Conservation (phyloP, 2,888 invertebrate genomes). For the Eilema sororculum region DNA sequence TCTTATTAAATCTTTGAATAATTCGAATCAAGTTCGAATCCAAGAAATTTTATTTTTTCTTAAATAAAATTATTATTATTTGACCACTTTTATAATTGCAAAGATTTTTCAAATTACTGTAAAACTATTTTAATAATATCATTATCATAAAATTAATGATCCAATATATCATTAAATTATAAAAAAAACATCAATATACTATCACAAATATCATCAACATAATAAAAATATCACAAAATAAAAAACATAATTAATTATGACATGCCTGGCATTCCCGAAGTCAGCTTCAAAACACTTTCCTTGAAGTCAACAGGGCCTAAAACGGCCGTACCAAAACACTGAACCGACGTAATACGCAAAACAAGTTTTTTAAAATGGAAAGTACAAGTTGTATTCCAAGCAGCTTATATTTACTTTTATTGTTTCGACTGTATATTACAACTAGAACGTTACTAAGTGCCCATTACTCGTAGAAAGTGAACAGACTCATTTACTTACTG, state of each 20-base stretch:
- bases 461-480: constrained; percentile 71
- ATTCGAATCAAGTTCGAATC: too few relatives aligned
- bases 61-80: too few relatives aligned
- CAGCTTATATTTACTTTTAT: constrained; percentile 60
- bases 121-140: not conserved
- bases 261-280: not conserved
- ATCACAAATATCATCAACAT: not conserved
- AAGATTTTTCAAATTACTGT: not conserved
- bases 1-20: too few relatives aligned
- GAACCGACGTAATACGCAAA: constrained; percentile 17
- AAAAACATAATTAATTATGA: not conserved
- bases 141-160: not conserved
- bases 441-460: constrained; percentile 74
- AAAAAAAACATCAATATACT: not conserved
- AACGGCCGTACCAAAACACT: constrained; percentile 5
- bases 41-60: too few relatives aligned
- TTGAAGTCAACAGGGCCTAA: not conserved
- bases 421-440: constrained; percentile 60
- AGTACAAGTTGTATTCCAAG: constrained; percentile 50
- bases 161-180: not conserved
- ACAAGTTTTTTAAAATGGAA: constrained; percentile 58
- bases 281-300: constrained; percentile 3
- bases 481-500: constrained; percentile 54
- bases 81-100: not conserved
- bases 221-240: not conserved